Percentiles rank a stretch among this genome's conserved stretches.
Evolutionary conservation across 1,140 invertebrate genomes (phyloP).

Genomic region (Microplitis demolitor): DNA sequence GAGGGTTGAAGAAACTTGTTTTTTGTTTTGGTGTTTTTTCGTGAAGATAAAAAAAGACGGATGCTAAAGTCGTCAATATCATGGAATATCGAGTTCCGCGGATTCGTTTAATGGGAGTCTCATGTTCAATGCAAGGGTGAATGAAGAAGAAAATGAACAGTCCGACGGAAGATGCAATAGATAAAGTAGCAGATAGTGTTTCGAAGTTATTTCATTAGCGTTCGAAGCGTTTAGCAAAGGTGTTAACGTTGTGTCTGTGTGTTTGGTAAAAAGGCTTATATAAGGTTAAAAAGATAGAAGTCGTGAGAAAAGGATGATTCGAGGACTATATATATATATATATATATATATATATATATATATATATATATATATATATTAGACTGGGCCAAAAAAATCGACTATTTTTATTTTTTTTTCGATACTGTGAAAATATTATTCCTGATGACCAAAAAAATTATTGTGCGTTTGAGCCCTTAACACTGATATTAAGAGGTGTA

Average conservation of each 20-base stretch:
- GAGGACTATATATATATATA: too few relatives aligned
- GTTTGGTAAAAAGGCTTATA: not conserved
- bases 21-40: constrained; percentile 3
- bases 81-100: constrained; percentile 51
- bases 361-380: too few relatives aligned
- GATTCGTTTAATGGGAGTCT: constrained; percentile 56
- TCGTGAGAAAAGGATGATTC: too few relatives aligned
- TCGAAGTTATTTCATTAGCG: constrained; percentile 56
- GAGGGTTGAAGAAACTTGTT: constrained; percentile 2
- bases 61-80: constrained; percentile 11
- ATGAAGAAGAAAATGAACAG: constrained; percentile 35
- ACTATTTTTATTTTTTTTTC: too few relatives aligned
- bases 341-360: too few relatives aligned
- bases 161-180: constrained; percentile 37
- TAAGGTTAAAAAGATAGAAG: constrained; percentile 5
- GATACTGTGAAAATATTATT: too few relatives aligned
- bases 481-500: too few relatives aligned
- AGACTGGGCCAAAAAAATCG: too few relatives aligned
- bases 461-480: too few relatives aligned
- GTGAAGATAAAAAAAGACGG: not conserved
- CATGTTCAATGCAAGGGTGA: constrained; percentile 36
- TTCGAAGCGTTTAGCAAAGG: constrained; percentile 35
- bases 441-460: too few relatives aligned
- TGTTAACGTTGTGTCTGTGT: not conserved
- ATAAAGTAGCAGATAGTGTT: constrained; percentile 51